Conservation (phyloP, 2,113 vertebrate species). For the Dendropsophus ebraccatus region DNA sequence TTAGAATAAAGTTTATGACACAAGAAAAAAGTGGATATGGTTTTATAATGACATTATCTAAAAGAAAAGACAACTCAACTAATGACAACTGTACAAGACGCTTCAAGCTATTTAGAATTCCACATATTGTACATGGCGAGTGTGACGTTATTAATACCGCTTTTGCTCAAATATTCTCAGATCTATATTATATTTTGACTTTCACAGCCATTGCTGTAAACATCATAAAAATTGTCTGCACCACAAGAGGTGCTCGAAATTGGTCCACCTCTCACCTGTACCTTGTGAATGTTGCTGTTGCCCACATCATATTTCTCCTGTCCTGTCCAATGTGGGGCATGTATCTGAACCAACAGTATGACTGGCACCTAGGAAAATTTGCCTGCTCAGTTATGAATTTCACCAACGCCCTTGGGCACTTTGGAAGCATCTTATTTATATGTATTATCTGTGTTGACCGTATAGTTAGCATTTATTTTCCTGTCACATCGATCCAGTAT, state of each 20-base stretch:
- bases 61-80: slow-evolving; percentile 12
- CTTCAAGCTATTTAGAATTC: slow-evolving; percentile 22
- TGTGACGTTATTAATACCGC: slow-evolving; percentile 1
- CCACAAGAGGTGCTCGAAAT: not conserved
- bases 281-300: slow-evolving; percentile 27
- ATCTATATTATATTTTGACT: slow-evolving; percentile 37
- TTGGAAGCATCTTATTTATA: slow-evolving; percentile 37
- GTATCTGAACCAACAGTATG: slow-evolving; percentile 33
- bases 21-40: not conserved
- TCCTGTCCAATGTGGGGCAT: slow-evolving; percentile 21
- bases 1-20: not conserved
- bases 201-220: slow-evolving; percentile 32
- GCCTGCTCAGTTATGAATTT: slow-evolving; percentile 42
- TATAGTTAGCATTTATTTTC: slow-evolving; percentile 36
- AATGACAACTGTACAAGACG: slow-evolving; percentile 26
- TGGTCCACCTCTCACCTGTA: slow-evolving; percentile 48
- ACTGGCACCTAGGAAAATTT: slow-evolving; percentile 33
- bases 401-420: slow-evolving; percentile 31
- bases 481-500: slow-evolving; percentile 27
- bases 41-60: slow-evolving; percentile 6
- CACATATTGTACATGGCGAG: slow-evolving; percentile 10
- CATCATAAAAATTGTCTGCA: slow-evolving; percentile 27
- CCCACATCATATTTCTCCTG: slow-evolving; percentile 39
- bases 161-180: slow-evolving; percentile 30
- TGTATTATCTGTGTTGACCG: slow-evolving; percentile 42